phyloP scores from a whole-genome alignment of 2,113 vertebrate species.

The Ranitomeya variabilis region DNA sequence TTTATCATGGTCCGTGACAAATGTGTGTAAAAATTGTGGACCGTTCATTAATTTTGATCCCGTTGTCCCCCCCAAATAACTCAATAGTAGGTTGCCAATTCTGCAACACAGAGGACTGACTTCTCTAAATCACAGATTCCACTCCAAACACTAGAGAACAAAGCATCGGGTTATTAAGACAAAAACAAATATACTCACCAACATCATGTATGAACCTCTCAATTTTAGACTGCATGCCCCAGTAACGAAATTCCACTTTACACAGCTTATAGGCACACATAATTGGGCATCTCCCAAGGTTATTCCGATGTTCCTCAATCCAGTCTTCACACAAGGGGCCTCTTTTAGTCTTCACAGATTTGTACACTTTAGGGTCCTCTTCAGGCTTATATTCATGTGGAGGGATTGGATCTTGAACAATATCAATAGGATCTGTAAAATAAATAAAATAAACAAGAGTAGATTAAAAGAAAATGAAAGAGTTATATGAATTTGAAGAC shows the following conservation, averaged over 20 bases:
- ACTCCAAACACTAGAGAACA: not conserved
- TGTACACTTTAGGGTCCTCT: conserved; percentile 92
- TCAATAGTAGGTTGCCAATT: too few species aligned
- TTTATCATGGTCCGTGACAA: too few species aligned
- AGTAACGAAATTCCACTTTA: conserved; percentile 99
- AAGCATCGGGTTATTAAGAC: too few species aligned
- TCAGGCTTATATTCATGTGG: conserved; percentile 91
- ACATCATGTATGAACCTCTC: conserved; percentile 98
- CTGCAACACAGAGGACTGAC: too few species aligned
- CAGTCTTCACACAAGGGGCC: conserved; percentile 91
- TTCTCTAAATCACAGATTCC: not conserved
- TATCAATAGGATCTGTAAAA: conserved; percentile 87
- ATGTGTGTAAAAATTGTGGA: too few species aligned
- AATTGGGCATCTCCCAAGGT: conserved; percentile 80
- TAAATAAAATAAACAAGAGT: not conserved
- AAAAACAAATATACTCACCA: conserved; percentile 73
- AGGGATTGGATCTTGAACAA: conserved; percentile 91
- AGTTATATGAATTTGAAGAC: too few species aligned
- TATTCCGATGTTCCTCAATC: conserved; percentile 87
- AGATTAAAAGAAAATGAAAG: not conserved
- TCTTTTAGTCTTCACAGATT: conserved; percentile 87
- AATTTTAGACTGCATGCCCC: conserved; percentile 99
- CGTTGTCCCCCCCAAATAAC: too few species aligned
- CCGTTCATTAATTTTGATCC: too few species aligned
- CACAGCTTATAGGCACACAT: conserved; percentile 99